Percentiles rank a stretch among this genome's conserved stretches.
Evolutionary conservation across 2,113 vertebrate genomes (phyloP).

Genomic region (Rissa tridactyla): DNA sequence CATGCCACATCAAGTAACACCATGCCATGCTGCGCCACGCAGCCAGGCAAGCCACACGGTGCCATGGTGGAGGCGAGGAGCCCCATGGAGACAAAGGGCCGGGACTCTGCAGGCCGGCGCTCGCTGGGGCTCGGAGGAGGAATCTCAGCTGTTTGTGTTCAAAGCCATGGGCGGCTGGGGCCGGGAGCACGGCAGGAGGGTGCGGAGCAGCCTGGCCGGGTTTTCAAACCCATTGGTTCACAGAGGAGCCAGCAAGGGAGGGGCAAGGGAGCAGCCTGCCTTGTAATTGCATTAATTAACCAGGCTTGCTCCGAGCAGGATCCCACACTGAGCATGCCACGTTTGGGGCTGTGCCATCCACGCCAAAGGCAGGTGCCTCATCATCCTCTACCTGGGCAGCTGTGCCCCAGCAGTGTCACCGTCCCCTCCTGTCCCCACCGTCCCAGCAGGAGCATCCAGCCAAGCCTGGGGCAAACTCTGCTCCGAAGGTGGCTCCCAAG

Average conservation of each 20-base stretch:
- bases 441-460: not conserved
- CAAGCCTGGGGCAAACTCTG: not conserved
- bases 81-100: fast-evolving
- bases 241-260: not conserved
- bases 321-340: not conserved
- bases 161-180: not conserved
- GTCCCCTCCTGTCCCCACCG: not conserved
- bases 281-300: not conserved
- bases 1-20: not conserved
- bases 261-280: constrained; percentile 5
- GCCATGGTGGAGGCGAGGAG: not conserved
- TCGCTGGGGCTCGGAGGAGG: not conserved
- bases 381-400: not conserved
- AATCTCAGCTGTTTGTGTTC: not conserved
- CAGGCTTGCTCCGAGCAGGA: not conserved
- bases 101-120: not conserved
- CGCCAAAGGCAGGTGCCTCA: not conserved
- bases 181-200: fast-evolving
- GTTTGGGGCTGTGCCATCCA: not conserved
- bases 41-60: no score
- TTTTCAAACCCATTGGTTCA: not conserved
- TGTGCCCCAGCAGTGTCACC: not conserved
- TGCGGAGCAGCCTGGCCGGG: not conserved
- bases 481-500: not conserved
- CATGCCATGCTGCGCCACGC: not conserved